Evolutionary conservation across 1,140 invertebrate species (phyloP).

Genomic region (Magallana angulata): DNA sequence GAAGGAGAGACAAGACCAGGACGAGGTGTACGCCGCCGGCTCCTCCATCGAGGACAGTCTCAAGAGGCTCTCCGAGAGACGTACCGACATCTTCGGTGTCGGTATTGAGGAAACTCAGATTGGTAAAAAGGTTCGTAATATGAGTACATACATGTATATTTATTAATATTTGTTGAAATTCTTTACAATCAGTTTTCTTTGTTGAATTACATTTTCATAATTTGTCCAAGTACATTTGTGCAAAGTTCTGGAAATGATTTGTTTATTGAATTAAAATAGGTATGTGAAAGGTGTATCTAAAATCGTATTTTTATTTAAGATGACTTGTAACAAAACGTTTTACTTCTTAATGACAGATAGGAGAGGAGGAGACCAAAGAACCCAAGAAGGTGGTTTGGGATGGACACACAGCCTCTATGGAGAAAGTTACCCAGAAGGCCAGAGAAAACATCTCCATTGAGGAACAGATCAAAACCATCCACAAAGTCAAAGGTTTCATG

Average conservation of each 20-base stretch:
- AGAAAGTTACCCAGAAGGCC: conserved; percentile 89
- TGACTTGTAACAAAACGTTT: no score
- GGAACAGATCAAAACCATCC: conserved; percentile 98
- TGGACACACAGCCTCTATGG: conserved; percentile 91
- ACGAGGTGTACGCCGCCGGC: conserved; percentile 89
- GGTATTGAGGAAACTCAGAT: conserved; percentile 98
- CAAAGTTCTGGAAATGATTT: no score
- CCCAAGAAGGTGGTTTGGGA: conserved; percentile 96
- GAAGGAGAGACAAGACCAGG: conserved; percentile 89
- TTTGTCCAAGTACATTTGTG: no score
- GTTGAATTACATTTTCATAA: no score
- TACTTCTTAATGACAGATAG: conserved; percentile 82
- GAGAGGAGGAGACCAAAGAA: conserved; percentile 89
- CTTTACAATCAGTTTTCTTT: no score
- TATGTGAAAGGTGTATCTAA: no score
- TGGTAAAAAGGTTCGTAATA: conserved; percentile 89
- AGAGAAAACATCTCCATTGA: conserved; percentile 97
- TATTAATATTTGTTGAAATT: no score
- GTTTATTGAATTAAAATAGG: no score
- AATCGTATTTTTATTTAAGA: no score
- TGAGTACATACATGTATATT: no score
- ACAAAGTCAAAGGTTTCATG: conserved; percentile 93
- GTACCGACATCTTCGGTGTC: conserved; percentile 99
- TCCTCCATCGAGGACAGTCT: conserved; percentile 96
- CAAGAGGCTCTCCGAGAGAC: conserved; percentile 96